Evolutionary conservation across 1,140 invertebrate species (phyloP), one percentile per base, ranked within the genome.

Genomic region (Polypedilum vanderplanki): DNA sequence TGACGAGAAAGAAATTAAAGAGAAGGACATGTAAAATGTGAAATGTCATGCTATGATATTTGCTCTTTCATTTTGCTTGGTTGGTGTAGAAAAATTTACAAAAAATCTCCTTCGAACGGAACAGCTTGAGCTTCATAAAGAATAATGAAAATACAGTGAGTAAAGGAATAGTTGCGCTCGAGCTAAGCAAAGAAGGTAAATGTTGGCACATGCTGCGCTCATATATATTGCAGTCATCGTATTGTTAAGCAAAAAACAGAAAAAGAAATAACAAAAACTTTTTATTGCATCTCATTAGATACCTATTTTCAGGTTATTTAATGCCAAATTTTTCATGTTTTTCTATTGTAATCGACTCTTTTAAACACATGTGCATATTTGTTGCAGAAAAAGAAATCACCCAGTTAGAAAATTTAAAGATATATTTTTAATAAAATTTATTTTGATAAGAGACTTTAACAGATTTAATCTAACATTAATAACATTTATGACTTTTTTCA

Each of bases 241-340:
- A 33, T 33, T 33, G 24, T 33, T 33, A 3, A 5, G 24, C 5
- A 33, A 33, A 33, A 5, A 33, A 33, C 24, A 33, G 24, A 33
- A 5, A 33, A 33, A 33, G n/a, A n/a, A n/a, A 18, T 3, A 20
- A 70, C 65, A 70, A 70, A 20, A 10, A 17, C 9, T 4, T 70
- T 70, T 70, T 70, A 70, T 70, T 70, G 65, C 65, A 70, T 70
- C 65, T 70, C 65, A 70, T 70, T 70, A 70, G 65, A 70, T 70
- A 18, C 65, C 65, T 70, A 70, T 70, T 70, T 70, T 70, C 17
- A 70, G 65, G 65, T 70, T 70, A 70, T 70, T 70, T 70, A 70
- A 70, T 57, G n/a, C 46, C n/a, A 57, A 33, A 33, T 33, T 33
- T 33, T 33, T 33, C 24, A 33, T 33, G 9, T 57, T 57, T 57